These are phyloP conservation scores for Myiozetetes cayanensis DNA, from an alignment of 2,113 vertebrate species.

Conservation along the genomic window DNA sequence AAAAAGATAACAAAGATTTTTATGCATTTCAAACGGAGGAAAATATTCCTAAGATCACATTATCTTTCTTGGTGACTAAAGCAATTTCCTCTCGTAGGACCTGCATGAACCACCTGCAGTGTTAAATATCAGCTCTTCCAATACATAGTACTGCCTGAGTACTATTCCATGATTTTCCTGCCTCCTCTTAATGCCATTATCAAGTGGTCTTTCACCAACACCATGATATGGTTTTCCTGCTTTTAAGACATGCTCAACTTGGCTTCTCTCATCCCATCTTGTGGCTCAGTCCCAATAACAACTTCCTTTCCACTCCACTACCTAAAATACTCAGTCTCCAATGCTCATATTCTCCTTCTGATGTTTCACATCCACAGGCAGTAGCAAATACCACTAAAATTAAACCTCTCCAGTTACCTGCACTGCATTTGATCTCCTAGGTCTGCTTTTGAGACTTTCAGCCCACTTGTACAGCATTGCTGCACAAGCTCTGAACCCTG, in stretches of 20 bases:
- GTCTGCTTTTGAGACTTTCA: background rate
- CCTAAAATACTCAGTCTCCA: background rate
- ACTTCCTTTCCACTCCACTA: background rate
- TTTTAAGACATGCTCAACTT: background rate
- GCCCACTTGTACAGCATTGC: background rate
- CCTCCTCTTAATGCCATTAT: background rate
- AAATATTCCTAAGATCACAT: background rate
- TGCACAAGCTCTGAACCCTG: background rate
- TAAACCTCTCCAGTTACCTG: background rate
- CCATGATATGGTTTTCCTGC: background rate
- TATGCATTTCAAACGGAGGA: background rate
- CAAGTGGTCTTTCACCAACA: background rate
- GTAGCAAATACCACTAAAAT: background rate
- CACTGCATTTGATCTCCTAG: background rate
- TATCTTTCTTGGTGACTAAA: background rate
- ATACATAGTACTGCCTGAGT: rapidly evolving
- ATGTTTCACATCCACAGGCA: background rate
- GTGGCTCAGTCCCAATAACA: background rate
- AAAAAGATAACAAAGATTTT: background rate
- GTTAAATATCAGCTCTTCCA: background rate
- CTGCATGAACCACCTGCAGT: background rate
- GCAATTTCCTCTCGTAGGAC: background rate
- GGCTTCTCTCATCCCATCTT: background rate
- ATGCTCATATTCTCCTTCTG: background rate
- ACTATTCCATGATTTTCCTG: background rate